A percentile compares a stretch with the other conserved stretches of the same genome.
Conservation (phyloP, 1,140 invertebrate species). For the Daktulosphaira vitifoliae region DNA sequence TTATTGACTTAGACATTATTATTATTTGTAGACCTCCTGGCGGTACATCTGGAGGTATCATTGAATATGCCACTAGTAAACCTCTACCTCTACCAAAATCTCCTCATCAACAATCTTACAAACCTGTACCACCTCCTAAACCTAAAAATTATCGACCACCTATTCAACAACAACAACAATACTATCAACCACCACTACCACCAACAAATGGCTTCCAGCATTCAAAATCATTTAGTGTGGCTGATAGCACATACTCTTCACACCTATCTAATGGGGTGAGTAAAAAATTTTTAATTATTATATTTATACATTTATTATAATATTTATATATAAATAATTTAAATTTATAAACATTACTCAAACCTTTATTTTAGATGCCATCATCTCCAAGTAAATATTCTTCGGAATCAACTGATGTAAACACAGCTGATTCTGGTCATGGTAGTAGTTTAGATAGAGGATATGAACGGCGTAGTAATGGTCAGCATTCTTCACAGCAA, state of each 20-base stretch:
- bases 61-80: conserved; percentile 42
- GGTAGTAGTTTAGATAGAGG: conserved; percentile 47
- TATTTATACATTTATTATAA: no score
- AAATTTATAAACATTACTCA: no score
- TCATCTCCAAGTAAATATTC: conserved; percentile 40
- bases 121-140: conserved; percentile 82
- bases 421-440: conserved; percentile 47
- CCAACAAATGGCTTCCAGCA: conserved; percentile 32
- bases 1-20: background rate
- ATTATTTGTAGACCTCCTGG: conserved; percentile 41
- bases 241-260: conserved; percentile 41
- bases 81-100: conserved; percentile 45
- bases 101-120: conserved; percentile 50
- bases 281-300: no score
- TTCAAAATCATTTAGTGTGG: conserved; percentile 46
- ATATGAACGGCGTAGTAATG: conserved; percentile 41
- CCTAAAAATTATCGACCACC: conserved; percentile 82
- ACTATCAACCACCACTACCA: conserved; percentile 25
- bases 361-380: conserved; percentile 38
- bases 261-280: conserved; percentile 49
- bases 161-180: conserved; percentile 43
- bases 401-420: conserved; percentile 38
- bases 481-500: conserved; percentile 42
- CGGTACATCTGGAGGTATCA: conserved; percentile 34
- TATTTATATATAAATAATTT: no score